These are phyloP conservation scores for Sorex araneus DNA, from an alignment of 2,113 vertebrate genomes.

Conservation along the genomic window DNA sequence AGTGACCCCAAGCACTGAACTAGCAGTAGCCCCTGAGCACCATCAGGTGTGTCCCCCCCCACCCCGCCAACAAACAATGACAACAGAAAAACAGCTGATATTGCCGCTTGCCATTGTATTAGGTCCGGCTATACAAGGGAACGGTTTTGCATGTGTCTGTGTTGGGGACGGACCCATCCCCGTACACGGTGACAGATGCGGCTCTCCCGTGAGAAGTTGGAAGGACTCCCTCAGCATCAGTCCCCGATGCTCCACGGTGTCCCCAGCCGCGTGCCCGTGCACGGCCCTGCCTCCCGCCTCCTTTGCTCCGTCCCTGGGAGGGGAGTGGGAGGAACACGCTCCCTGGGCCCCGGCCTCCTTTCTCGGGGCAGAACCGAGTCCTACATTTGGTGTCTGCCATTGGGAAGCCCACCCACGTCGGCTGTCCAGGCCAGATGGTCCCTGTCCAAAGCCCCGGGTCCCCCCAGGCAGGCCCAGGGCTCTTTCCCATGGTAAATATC, in stretches of 20 bases:
- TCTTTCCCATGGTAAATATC: background rate
- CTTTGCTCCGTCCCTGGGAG: background rate
- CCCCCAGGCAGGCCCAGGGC: background rate
- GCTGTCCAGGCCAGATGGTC: conserved; percentile 1
- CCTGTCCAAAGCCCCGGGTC: background rate
- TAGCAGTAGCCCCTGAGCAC: too few relatives aligned
- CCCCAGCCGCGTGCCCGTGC: background rate
- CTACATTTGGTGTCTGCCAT: background rate
- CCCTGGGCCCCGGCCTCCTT: background rate
- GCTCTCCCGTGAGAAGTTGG: background rate
- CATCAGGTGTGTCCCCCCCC: too few relatives aligned
- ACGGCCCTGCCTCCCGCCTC: background rate
- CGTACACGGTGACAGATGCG: background rate
- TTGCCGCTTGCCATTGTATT: too few relatives aligned
- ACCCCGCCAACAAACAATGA: too few relatives aligned
- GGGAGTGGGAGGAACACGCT: background rate
- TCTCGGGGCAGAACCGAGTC: background rate
- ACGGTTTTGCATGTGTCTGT: too few relatives aligned
- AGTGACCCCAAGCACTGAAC: too few relatives aligned
- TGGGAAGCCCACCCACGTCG: background rate
- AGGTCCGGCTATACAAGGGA: too few relatives aligned
- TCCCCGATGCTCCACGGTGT: background rate
- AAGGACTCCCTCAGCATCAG: background rate
- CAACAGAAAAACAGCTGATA: too few relatives aligned
- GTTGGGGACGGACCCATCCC: background rate